Base-by-base conservation (phyloP, 2,888 invertebrate species). In the Caenorhabditis parvicauda region DNA sequence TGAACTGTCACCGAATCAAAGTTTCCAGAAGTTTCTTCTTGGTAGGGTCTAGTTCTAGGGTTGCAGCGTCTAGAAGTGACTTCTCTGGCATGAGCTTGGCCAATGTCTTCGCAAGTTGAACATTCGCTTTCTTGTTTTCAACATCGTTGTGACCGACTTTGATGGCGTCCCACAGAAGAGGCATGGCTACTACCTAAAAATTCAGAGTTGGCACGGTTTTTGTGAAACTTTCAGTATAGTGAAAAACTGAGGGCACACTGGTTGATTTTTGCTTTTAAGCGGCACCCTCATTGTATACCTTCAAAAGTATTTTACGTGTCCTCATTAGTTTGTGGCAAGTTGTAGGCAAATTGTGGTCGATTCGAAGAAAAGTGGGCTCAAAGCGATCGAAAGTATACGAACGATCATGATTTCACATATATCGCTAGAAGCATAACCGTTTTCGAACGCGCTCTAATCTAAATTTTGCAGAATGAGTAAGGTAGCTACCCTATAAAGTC, bases 91-190 rank as follows among this genome's bases (percentile, higher is more conserved):
- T 49, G 58, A 64, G 54, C 46, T 58, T 58, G n/a, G 59, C 61
- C 9, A 67, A 24, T 14, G 59, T 59, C 24, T 54, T 64, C 1
- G 62, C 67, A 17, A 59, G 43, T 2, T 32, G 27, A 24, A 51
- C 44, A 0, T 52, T 48, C 9, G 62, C 62, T 50, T 62, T 62
- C 60, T 68, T 68, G 42, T 66, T 62, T 3, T 68, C 67, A 5
- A 59, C 64, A 46, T 71, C 71, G 0, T 56, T 44, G 2, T 55
- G 37, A 7, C 60, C 51, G n/a, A 27, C 55, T 41, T 61, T 61
- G n/a, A 71, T 21, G 28, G 48, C 52, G 4, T 71, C 68, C 60
- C 63, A 68, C 1, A 71, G 59, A 21, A 68, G 43, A 3, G 71
- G 68, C n/a, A 71, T 47, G 7, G 68, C 66, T 25, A 51, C 56